phyloP scores from a whole-genome alignment of 2,888 invertebrate species.

The Creontiades dilutus region DNA sequence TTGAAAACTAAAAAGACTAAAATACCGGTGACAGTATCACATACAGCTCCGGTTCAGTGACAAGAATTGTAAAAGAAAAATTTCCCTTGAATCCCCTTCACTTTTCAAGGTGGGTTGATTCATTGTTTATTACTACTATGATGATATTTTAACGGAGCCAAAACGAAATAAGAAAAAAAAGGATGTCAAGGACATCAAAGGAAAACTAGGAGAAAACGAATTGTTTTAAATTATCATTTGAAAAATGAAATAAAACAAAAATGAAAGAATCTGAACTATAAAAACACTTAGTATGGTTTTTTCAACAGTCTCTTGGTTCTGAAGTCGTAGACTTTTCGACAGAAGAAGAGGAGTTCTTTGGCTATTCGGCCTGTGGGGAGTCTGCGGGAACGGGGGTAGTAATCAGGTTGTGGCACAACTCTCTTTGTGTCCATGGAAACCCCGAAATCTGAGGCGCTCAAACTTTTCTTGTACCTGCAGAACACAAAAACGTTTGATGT shows the following conservation, averaged over 20 bases:
- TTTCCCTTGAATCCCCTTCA: background rate
- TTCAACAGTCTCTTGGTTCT: slow-evolving; percentile 85
- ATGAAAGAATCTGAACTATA: too few species aligned
- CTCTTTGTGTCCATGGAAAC: slow-evolving; percentile 78
- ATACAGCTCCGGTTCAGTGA: slow-evolving; percentile 26
- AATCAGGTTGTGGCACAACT: slow-evolving; percentile 82
- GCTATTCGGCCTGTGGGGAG: slow-evolving; percentile 85
- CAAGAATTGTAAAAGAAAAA: background rate
- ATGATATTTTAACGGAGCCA: background rate
- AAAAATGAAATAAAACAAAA: background rate
- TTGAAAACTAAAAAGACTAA: slow-evolving; percentile 1
- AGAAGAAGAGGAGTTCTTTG: slow-evolving; percentile 94
- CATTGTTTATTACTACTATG: background rate
- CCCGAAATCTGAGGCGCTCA: slow-evolving; percentile 88
- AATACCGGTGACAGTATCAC: background rate
- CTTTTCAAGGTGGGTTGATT: background rate
- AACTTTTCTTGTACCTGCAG: slow-evolving; percentile 90
- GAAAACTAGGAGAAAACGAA: background rate
- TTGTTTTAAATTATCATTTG: background rate
- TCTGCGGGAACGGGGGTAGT: slow-evolving; percentile 81
- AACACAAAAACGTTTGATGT: slow-evolving; percentile 63
- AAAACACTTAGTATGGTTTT: slow-evolving; percentile 77
- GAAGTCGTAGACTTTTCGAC: slow-evolving; percentile 96
- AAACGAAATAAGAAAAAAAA: slow-evolving; percentile 18
- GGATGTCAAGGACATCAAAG: slow-evolving; percentile 8